Evolutionary conservation across 1,140 invertebrate species (phyloP).

Genomic region (Penaeus indicus): DNA sequence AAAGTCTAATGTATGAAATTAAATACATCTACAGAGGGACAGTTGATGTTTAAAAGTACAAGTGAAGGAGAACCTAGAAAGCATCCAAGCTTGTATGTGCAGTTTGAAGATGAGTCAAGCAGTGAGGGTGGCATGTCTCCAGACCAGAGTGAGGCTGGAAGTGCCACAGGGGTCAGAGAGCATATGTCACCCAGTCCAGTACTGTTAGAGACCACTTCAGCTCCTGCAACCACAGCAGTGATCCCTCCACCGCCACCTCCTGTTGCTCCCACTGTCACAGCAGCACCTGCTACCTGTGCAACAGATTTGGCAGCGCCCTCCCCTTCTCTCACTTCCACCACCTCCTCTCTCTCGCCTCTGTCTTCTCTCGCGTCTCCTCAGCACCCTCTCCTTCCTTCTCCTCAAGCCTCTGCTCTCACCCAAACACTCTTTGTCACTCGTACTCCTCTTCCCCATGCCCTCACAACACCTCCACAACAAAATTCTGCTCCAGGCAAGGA

Average conservation of each 20-base stretch:
- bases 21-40: slow-evolving; percentile 78
- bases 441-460: slow-evolving; percentile 60
- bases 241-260: slow-evolving; percentile 68
- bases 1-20: neutral
- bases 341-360: slow-evolving; percentile 63
- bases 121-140: slow-evolving; percentile 78
- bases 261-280: slow-evolving; percentile 71
- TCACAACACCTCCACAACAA: slow-evolving; percentile 66
- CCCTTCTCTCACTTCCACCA: slow-evolving; percentile 71
- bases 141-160: slow-evolving; percentile 67
- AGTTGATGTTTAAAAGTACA: slow-evolving; percentile 91
- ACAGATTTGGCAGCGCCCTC: slow-evolving; percentile 66
- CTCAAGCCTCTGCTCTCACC: slow-evolving; percentile 55
- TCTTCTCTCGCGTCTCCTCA: slow-evolving; percentile 57
- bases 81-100: slow-evolving; percentile 84
- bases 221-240: slow-evolving; percentile 72
- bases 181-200: slow-evolving; percentile 42
- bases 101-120: slow-evolving; percentile 87
- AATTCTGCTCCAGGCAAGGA: slow-evolving; percentile 81
- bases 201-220: slow-evolving; percentile 69
- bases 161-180: slow-evolving; percentile 46
- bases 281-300: slow-evolving; percentile 54
- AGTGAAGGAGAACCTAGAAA: slow-evolving; percentile 87
- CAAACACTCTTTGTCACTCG: slow-evolving; percentile 64
- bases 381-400: slow-evolving; percentile 52